phyloP scores from a whole-genome alignment of 1,140 invertebrate species.

The silkworm (Bombyx mori) region ASM3026992v2 NC_085107.1:1341501-1342000 shows the following conservation, averaged over 20 bases:
- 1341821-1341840: too few relatives aligned
- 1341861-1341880: conserved; percentile 20
- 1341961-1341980: conserved; percentile 13
- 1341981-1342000: conserved; percentile 22
- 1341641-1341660: conserved; percentile 13
- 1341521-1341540: conserved; percentile 74
- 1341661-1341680: too few relatives aligned
- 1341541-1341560: conserved; percentile 74
- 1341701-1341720: too few relatives aligned
- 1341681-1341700: too few relatives aligned
- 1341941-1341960: conserved; percentile 12
- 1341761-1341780: too few relatives aligned
- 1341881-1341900: conserved; percentile 28
- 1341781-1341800: too few relatives aligned
- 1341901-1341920: conserved; percentile 14
- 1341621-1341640: conserved; percentile 19
- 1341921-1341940: conserved; percentile 8
- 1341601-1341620: conserved; percentile 41
- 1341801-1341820: too few relatives aligned
- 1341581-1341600: conserved; percentile 63
- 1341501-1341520: conserved; percentile 60
- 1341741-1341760: too few relatives aligned
- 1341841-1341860: conserved; percentile 16
- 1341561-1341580: conserved; percentile 61
- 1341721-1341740: too few relatives aligned